phyloP scores from a whole-genome alignment of 2,113 vertebrate genomes.

The Ramphastos sulfuratus region DNA sequence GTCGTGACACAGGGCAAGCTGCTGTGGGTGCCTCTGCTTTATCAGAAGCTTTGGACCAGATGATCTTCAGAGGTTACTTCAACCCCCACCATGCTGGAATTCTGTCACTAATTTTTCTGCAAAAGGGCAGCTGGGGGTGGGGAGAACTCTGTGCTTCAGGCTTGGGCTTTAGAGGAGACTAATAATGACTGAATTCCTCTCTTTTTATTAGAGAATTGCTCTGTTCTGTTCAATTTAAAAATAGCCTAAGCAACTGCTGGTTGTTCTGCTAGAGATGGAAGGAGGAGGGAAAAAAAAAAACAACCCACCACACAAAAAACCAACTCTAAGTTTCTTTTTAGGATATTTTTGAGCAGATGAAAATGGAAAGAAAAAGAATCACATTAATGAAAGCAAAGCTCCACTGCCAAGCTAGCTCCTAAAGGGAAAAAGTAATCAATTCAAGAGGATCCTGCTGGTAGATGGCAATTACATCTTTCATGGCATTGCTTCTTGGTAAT shows the following conservation, averaged over 20 bases:
- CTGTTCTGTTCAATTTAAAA: neutral
- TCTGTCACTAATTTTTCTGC: neutral
- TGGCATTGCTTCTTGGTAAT: neutral
- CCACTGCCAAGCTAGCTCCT: neutral
- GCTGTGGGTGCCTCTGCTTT: too few relatives aligned
- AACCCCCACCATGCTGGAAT: too few relatives aligned
- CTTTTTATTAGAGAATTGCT: neutral
- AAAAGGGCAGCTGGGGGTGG: neutral
- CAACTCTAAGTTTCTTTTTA: neutral
- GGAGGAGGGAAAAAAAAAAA: too few relatives aligned
- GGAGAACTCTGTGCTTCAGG: neutral
- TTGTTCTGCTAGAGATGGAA: neutral
- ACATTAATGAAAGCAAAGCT: conserved; percentile 4
- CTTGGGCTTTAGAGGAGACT: neutral
- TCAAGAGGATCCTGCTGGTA: neutral
- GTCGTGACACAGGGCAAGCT: too few relatives aligned
- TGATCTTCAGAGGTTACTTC: too few relatives aligned
- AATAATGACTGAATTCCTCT: neutral
- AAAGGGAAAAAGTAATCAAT: neutral
- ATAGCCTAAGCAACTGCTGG: neutral
- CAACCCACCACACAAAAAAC: neutral
- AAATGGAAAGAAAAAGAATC: neutral
- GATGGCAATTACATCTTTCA: neutral
- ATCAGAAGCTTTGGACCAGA: too few relatives aligned
- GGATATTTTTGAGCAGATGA: neutral